Percentiles rank a stretch among this genome's conserved stretches.
phyloP scores from a whole-genome alignment of 2,113 vertebrate species.

The Ploceus nigricollis region DNA sequence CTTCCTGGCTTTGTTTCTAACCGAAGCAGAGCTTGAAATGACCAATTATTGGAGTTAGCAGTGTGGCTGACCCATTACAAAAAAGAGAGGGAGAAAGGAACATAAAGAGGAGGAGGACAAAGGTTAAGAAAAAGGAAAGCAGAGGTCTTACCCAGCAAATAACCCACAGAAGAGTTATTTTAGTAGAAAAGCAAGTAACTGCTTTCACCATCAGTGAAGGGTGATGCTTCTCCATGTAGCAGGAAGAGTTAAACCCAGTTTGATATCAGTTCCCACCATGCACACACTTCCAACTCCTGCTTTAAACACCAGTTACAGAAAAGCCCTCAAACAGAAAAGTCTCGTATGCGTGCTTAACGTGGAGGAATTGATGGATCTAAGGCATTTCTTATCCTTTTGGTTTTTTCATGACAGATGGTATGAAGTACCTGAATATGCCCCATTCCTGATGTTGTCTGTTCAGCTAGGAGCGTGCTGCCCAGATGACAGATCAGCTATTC shows the following conservation, averaged over 20 bases:
- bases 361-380: neutral
- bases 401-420: neutral
- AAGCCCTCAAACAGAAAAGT: rapidly evolving
- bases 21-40: neutral
- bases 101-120: neutral
- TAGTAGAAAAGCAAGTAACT: neutral
- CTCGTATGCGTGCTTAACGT: rapidly evolving
- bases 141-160: neutral
- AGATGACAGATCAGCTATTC: conserved; percentile 18
- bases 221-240: rapidly evolving
- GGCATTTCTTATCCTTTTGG: neutral
- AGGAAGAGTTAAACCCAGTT: neutral
- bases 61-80: neutral
- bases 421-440: neutral
- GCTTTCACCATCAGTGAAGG: neutral
- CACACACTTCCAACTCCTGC: neutral
- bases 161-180: neutral
- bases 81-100: neutral
- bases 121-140: neutral
- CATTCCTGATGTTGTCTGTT: neutral
- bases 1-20: neutral
- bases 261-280: rapidly evolving
- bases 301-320: neutral
- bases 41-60: neutral
- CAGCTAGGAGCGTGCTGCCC: neutral